Evolutionary conservation across 2,888 invertebrate species (phyloP), one percentile per base, ranked within the genome.

Genomic region (Rotaria sp.): DNA sequence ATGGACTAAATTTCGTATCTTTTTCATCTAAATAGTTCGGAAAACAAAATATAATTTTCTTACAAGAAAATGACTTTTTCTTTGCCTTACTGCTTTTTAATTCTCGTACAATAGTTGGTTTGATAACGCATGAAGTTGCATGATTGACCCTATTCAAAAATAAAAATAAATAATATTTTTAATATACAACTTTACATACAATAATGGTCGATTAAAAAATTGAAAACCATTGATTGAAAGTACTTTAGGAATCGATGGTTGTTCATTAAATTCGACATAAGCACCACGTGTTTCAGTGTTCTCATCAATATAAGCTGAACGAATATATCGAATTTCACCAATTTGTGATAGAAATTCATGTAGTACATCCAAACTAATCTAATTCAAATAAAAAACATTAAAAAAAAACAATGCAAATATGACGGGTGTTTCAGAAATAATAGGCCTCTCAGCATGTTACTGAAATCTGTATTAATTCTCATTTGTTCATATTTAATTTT

Each of bases 321-420:
- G 93, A 86, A 96, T 92, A 91, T 97, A 99, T 91, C 97, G 98
- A 1, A 99, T 95, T 92, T 99, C 97, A 26, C 96, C 96, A 84
- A 95, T 95, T 88, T 93, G 93, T 86, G 94, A 93, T 90, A 98
- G 96, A 91, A 95, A 95, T 87, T 95, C 94, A 74, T 87, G 57
- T 48, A 87, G 55, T 45, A 74, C 45, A 38, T 85, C 84, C 0
- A 84, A 41, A 24, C 26, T 35, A 52, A 84, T 26, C 84, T 84
- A 52, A 50, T 45, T 45, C 45, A 8, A 45, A 45, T 5, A 8
- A 45, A 45, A 5, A 50, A 50, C 3, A 50, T 4, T 13, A 50
- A 50, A 11, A 50, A 2, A 1, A 50, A 18, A 50, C 18, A 50
- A 18, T 5, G 1, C 50, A 50, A 50, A 18, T 50, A 50, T n/a